Conservation (phyloP, 2,888 invertebrate species). For the Bibio marci region DNA sequence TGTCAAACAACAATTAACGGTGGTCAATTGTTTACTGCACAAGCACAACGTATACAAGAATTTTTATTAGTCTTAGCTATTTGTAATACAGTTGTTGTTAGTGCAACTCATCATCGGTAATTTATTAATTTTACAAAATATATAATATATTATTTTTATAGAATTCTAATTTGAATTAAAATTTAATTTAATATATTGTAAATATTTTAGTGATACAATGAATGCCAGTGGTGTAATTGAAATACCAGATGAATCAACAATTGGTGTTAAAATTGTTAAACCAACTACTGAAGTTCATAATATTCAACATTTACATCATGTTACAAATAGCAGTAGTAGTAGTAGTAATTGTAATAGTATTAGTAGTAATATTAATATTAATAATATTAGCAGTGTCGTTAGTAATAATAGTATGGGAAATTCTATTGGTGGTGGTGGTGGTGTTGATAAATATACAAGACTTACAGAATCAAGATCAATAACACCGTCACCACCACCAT, state of each 20-base stretch:
- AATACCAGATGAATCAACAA: conserved; percentile 22
- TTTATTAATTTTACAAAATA: background rate
- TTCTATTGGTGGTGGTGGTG: conserved; percentile 6
- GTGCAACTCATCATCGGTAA: conserved; percentile 50
- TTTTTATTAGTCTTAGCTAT: conserved; percentile 82
- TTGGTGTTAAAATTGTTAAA: background rate
- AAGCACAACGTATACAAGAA: conserved; percentile 63
- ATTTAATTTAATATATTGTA: background rate
- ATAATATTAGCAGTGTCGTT: conserved; percentile 6
- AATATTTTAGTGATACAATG: conserved; percentile 38
- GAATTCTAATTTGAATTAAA: background rate
- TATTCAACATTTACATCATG: background rate
- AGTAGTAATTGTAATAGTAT: background rate
- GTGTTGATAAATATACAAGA: conserved; percentile 41
- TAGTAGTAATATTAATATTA: background rate
- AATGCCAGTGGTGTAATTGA: conserved; percentile 49
- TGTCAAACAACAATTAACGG: conserved; percentile 15
- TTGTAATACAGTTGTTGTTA: conserved; percentile 94
- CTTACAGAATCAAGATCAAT: conserved; percentile 62
- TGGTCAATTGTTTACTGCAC: conserved; percentile 21
- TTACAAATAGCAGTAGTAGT: background rate
- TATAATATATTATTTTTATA: background rate
- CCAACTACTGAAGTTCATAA: background rate
- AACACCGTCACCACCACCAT: conserved; percentile 53
- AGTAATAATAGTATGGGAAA: conserved; percentile 11